Evolutionary conservation across 1,140 invertebrate species (phyloP), one percentile per base, ranked within the genome.

Genomic region (Leptinotarsa texana): DNA sequence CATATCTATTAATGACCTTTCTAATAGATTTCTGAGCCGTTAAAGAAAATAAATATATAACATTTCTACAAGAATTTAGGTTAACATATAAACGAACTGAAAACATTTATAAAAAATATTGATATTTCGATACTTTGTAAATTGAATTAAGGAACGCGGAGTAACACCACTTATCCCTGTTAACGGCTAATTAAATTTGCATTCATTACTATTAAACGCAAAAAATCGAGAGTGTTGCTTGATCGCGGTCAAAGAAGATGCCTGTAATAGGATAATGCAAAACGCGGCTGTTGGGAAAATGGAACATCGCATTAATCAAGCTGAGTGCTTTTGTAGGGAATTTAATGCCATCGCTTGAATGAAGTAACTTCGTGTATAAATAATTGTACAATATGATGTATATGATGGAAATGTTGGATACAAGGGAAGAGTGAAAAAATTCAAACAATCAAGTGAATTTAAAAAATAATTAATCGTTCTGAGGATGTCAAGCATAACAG

Each of bases 291-390:
- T 18, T 22, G 63, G 17, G 27, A 65, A 65, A 65, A 65, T 65
- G 63, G 63, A 33, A 65, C 15, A 65, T 65, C 63, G 63, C 63
- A 65, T 65, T 65, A 65, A 65, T 65, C 63, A 22, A 33, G 63
- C 21, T 65, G 63, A 65, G 63, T 65, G 63, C 63, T 65, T 65
- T 65, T 65, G 63, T 65, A 65, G 63, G 22, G 4, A 22, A 65
- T 65, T 65, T 65, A 65, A 65, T 65, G 63, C 63, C 63, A 33
- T 22, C 63, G 27, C 63, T 65, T 22, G 63, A 21, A 65, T 33
- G n/a, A 65, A 33, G 63, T 18, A 22, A 65, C 63, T 22, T 65
- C 21, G 63, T 65, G 63, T 65, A 65, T 24, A 21, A 65, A 65
- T 65, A 65, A 65, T 65, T 65, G 21, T 21, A 22, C 13, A 5